Conservation (phyloP, 2,797 vertebrate species). For the Paedocypris micromegethes region DNA sequence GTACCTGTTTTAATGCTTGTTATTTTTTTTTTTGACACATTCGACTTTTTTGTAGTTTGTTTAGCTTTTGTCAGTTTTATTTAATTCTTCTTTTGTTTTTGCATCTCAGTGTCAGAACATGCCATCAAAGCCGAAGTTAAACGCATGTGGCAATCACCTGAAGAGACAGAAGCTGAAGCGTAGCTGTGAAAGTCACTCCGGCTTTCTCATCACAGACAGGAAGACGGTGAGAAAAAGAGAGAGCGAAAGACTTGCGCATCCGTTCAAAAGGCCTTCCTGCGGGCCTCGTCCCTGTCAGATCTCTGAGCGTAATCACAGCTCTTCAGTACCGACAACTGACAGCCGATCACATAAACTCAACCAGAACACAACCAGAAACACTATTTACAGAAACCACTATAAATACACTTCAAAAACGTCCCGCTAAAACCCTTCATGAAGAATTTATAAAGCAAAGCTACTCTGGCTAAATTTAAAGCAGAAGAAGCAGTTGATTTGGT, state of each 20-base stretch:
- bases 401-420: conserved; percentile 13
- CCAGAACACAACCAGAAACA: conserved; percentile 10
- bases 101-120: conserved; percentile 2
- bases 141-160: conserved; percentile 13
- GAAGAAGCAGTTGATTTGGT: neutral
- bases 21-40: too few relatives aligned
- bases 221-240: neutral
- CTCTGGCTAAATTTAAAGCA: conserved; percentile 2
- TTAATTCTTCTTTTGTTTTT: conserved; percentile 19
- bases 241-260: neutral
- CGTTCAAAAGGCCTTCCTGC: conserved; percentile 21
- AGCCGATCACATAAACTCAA: conserved; percentile 7
- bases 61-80: neutral
- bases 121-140: conserved; percentile 6
- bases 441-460: neutral
- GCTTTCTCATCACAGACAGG: conserved; percentile 13
- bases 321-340: conserved; percentile 9
- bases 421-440: conserved; percentile 4
- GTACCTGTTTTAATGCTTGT: too few relatives aligned
- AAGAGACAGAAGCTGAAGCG: conserved; percentile 5
- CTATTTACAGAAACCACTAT: conserved; percentile 37
- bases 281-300: conserved; percentile 19
- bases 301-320: conserved; percentile 19
- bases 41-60: too few relatives aligned
- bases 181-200: neutral